Evolutionary conservation across 2,113 vertebrate genomes (phyloP).

Genomic region (Sprattus sprattus): DNA sequence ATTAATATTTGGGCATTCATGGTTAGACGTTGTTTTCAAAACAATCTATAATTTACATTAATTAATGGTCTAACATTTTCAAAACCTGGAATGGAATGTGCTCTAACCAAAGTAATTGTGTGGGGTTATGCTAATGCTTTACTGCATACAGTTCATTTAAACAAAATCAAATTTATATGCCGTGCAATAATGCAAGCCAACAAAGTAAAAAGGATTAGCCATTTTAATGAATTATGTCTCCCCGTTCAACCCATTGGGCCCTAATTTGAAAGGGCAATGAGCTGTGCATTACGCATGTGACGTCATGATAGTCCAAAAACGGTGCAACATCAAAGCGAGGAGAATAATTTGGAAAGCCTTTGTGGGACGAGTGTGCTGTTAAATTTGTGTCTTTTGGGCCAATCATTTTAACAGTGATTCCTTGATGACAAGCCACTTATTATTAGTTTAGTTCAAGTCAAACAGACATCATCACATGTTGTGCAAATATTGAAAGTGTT

Average conservation of each 20-base stretch:
- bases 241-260: background rate
- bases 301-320: too few species aligned
- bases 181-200: background rate
- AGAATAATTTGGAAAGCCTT: too few species aligned
- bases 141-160: background rate
- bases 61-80: background rate
- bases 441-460: too few species aligned
- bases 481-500: too few species aligned
- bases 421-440: too few species aligned
- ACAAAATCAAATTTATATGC: background rate
- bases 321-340: too few species aligned
- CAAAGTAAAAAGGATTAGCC: background rate
- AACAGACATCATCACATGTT: too few species aligned
- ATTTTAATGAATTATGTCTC: background rate
- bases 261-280: too few species aligned
- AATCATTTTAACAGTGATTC: too few species aligned
- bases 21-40: background rate
- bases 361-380: too few species aligned
- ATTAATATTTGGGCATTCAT: background rate
- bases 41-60: background rate
- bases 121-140: background rate
- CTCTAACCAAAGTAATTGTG: background rate
- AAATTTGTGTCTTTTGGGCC: too few species aligned
- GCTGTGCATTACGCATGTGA: background rate
- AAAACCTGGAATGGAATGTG: background rate